Evolutionary conservation across 2,888 invertebrate genomes (phyloP).

Genomic region (Habroteleia sp.): DNA sequence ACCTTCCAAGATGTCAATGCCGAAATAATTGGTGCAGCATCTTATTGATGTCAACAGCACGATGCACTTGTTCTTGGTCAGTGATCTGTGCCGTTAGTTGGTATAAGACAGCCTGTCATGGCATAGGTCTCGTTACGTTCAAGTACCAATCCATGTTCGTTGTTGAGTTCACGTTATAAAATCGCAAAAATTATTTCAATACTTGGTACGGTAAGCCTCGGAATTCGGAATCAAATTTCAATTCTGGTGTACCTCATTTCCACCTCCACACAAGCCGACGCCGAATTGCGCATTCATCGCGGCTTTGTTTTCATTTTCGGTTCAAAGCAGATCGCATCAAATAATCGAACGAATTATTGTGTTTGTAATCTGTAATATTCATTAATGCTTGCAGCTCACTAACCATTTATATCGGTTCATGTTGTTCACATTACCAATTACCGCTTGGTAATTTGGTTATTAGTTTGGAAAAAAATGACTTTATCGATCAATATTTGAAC

Average conservation of each 20-base stretch:
- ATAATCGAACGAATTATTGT: slow-evolving; percentile 44
- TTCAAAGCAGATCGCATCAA: slow-evolving; percentile 21
- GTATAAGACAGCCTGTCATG: slow-evolving; percentile 29
- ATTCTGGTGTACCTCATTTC: too few relatives aligned
- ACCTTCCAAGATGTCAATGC: slow-evolving; percentile 14
- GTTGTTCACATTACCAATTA: slow-evolving; percentile 18
- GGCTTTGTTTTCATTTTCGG: slow-evolving; percentile 30
- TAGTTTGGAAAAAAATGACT: slow-evolving; percentile 5
- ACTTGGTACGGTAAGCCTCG: background rate
- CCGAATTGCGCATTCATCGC: slow-evolving; percentile 6
- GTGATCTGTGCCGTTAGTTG: slow-evolving; percentile 5
- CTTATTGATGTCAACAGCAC: slow-evolving; percentile 36
- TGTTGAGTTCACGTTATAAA: background rate
- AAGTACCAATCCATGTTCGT: slow-evolving; percentile 23
- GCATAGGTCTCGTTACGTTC: slow-evolving; percentile 8
- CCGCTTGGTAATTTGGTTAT: slow-evolving; percentile 7
- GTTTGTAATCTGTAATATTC: slow-evolving; percentile 38
- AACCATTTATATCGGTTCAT: slow-evolving; percentile 10
- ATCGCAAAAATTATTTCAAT: slow-evolving; percentile 20
- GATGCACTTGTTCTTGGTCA: slow-evolving; percentile 39
- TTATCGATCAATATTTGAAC: background rate
- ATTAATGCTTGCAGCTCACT: slow-evolving; percentile 6
- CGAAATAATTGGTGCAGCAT: slow-evolving; percentile 13
- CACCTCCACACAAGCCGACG: slow-evolving; percentile 16
- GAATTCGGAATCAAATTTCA: slow-evolving; percentile 16